Base-by-base conservation (phyloP, 2,888 invertebrate genomes). In the Patella pellucida region DNA sequence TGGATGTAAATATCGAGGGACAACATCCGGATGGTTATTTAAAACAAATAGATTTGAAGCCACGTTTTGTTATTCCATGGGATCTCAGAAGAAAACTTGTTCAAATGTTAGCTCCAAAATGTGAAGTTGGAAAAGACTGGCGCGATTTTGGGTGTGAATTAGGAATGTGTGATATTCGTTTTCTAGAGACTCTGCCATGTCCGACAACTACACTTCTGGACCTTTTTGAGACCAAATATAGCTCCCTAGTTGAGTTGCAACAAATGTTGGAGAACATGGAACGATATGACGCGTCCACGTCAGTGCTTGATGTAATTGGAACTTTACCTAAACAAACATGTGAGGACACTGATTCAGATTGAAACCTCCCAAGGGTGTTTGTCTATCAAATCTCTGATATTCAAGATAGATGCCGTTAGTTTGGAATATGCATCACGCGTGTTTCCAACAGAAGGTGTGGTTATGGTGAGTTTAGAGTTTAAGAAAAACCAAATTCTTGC, bases 51-150 rank as follows among this genome's bases (percentile, higher is more conserved):
- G 67, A 56, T 15, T 27, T 3, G 31, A 52, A 69, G 16, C 41
- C 41, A 41, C 41, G 41, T 9, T 41, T 41, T 41, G 69, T 70
- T 41, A 62, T 74, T 67, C 78, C 76, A 0, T 71, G 72, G 52
- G 72, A 74, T 5, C 74, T 76, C 15, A 74, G 74, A 16, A 68
- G 56, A 31, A 70, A 80, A 7, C 78, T 85, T 9, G 76, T 75
- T 16, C 23, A 81, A 16, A 52, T 82, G n/a, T 75, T 85, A 14
- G 84, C 84, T 68, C 82, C 83, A 1, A 52, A 50, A 0, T 75
- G 73, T 41, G 69, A 76, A 2, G 76, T 80, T 52, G 82, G 81
- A 5, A 77, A 78, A 14, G 80, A 84, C 52, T 85, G 85, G 85
- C 75, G 77, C 15, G 79, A 77, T 31, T 68, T 85, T 1, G 84